phyloP scores from a whole-genome alignment of 2,113 vertebrate genomes.

The Bubo scandiacus region DNA sequence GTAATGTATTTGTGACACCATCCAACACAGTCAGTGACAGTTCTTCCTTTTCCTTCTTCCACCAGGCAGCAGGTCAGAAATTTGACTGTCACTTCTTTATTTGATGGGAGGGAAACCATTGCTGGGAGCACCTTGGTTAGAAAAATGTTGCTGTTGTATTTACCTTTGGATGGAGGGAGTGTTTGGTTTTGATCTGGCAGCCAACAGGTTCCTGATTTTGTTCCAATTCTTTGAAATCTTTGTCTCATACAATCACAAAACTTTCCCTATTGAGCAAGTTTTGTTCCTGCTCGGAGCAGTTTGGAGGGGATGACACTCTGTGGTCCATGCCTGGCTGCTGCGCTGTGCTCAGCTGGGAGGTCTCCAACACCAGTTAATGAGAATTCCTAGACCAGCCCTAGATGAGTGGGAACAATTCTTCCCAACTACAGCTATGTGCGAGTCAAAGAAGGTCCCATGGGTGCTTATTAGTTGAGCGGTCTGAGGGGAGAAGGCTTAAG shows the following conservation, averaged over 20 bases:
- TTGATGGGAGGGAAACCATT: not conserved
- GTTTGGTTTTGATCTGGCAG: not conserved
- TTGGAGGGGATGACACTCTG: not conserved
- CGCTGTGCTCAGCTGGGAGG: not conserved
- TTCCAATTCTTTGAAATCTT: not conserved
- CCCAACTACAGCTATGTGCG: fast-evolving
- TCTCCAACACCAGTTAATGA: not conserved
- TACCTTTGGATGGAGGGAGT: not conserved
- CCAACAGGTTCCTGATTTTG: not conserved
- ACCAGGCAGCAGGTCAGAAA: not conserved
- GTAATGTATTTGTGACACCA: not conserved
- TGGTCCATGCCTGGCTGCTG: not conserved
- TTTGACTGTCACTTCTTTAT: not conserved
- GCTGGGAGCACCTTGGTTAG: not conserved
- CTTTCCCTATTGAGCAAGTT: not conserved
- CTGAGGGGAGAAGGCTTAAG: not conserved
- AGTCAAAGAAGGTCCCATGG: not conserved
- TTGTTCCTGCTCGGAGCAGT: not conserved
- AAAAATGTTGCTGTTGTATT: not conserved
- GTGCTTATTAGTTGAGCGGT: not conserved
- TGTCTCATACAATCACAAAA: not conserved
- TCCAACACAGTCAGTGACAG: not conserved
- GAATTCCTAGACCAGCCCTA: not conserved
- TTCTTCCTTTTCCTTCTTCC: not conserved
- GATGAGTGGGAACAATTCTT: not conserved